These are phyloP conservation scores for Oryzias dopingdopingensis DNA, from an alignment of 2,797 vertebrate species.

Conservation along the genomic window DNA sequence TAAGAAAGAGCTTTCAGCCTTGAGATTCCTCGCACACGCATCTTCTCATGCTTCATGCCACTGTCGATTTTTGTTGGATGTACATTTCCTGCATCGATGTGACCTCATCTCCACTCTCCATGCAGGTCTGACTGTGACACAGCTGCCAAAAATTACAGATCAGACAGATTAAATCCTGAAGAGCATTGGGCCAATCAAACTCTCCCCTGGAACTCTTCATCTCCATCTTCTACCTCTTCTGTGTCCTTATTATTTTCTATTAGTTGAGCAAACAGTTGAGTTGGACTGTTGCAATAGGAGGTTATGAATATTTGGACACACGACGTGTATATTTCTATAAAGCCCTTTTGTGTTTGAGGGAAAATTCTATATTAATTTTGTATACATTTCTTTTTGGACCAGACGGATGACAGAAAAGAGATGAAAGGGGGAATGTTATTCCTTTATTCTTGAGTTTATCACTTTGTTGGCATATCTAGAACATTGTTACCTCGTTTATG, in stretches of 20 bases:
- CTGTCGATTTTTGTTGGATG: not conserved
- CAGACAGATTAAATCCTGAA: conserved; percentile 58
- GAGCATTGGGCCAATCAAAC: conserved; percentile 52
- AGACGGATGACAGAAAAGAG: too few species aligned
- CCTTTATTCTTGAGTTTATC: too few species aligned
- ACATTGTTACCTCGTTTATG: too few species aligned
- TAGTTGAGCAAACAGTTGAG: not conserved
- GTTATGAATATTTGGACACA: too few species aligned
- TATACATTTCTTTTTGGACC: too few species aligned
- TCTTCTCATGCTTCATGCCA: not conserved
- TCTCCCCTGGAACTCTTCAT: conserved; percentile 48
- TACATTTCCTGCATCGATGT: too few species aligned
- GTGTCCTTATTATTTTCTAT: conserved; percentile 11
- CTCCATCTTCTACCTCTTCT: conserved; percentile 5
- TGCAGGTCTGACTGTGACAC: conserved; percentile 48
- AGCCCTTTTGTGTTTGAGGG: too few species aligned
- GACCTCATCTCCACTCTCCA: conserved; percentile 16
- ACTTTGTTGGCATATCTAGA: too few species aligned
- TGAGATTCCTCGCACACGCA: conserved; percentile 4
- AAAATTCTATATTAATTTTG: too few species aligned
- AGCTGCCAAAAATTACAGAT: conserved; percentile 59
- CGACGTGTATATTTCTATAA: too few species aligned
- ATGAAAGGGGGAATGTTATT: too few species aligned
- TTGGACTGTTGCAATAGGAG: too few species aligned
- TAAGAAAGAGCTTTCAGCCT: conserved; percentile 13